Base-by-base conservation (phyloP, 2,797 vertebrate species). In the Cirrhinus mrigala region DNA sequence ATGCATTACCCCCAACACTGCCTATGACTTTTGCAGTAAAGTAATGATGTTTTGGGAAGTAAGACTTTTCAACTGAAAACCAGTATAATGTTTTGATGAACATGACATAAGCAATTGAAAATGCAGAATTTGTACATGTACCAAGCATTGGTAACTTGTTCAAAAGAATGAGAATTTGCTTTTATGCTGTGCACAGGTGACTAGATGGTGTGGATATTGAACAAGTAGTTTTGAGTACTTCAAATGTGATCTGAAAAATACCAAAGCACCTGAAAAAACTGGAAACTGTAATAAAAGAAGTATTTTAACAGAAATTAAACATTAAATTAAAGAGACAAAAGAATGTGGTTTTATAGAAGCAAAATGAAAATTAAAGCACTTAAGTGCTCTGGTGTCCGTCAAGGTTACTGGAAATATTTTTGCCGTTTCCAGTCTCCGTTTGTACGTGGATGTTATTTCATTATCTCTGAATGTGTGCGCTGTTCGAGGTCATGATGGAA, bases 401-500 rank as follows among this genome's bases (percentile, higher is more conserved):
- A 82, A 75, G 70, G 14, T 62, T 62, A 16, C n/a, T 22, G 6
- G 3, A 73, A 73, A 8, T 10, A 14, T 50, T 69, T 81, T 71
- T 56, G 33, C 15, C 10, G 16, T 54, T 56, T 29, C 1, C 4
- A 24, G 62, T 56, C 80, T 29, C 24, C 40, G n/a, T 50, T 48
- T 62, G 44, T 58, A 58, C 12, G 33, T 64, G 27, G 4, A 5
- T 75, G 54, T 48, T 73, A 82, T 73, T 73, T 73, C 9, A 82
- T 83, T 83, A 50, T 37, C 9, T 75, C 70, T 0, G 14, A 8
- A 73, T 33, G 44, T 48, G 40, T 73, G 14, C 18, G 56, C 20
- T 33, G 44, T 75, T 82, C 50, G 14, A 76, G 73, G 24, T 60
- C n/a, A 68, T 58, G 74, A 58, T 86, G 79, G 73, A 86, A 86